Percentiles rank a stretch among this genome's conserved stretches.
These are phyloP conservation scores for Amniataba percoides DNA, from an alignment of 2,797 vertebrate species.

Conservation along the genomic window DNA sequence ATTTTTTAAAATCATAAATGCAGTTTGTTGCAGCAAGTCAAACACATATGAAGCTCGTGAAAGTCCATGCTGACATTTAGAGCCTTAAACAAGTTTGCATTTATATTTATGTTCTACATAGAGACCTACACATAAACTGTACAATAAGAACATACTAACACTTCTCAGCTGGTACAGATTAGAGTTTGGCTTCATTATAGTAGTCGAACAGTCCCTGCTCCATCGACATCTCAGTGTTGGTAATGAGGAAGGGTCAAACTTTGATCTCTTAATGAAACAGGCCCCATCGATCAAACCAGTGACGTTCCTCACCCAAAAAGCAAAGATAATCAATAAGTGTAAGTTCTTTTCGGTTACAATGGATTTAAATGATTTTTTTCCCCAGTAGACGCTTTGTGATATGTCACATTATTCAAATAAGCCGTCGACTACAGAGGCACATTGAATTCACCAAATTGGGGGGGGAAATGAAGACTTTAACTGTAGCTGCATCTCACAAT, in stretches of 20 bases:
- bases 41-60: not conserved
- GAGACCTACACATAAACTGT: not conserved
- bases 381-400: not conserved
- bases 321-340: not conserved
- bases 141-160: not conserved
- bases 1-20: not conserved
- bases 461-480: not conserved
- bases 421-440: not conserved
- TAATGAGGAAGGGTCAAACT: not conserved
- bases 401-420: not conserved
- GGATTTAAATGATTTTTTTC: not conserved
- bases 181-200: not conserved
- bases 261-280: not conserved
- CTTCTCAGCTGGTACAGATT: not conserved
- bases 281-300: not conserved
- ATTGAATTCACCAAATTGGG: not conserved
- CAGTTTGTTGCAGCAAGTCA: slow-evolving; percentile 2
- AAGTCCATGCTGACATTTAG: not conserved
- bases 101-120: not conserved
- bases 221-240: not conserved
- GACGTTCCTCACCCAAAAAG: not conserved
- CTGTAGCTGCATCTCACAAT: not conserved
- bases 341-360: not conserved
- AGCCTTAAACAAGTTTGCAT: not conserved
- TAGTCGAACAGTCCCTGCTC: not conserved